A percentile compares a stretch with the other conserved stretches of the same genome.
These are phyloP conservation scores for Xenopus tropicalis DNA, from an alignment of 2,113 vertebrate species.

Conservation along the genomic window UCB_Xtro_10.0 CM004445.2:65183501-65184000, in stretches of 20 bases:
- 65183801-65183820: slow-evolving; percentile 65
- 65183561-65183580: too few species aligned
- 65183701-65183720: slow-evolving; percentile 44
- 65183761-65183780: slow-evolving; percentile 69
- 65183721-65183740: slow-evolving; percentile 79
- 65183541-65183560: too few species aligned
- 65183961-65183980: background rate
- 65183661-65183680: slow-evolving; percentile 58
- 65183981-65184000: too few species aligned
- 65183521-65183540: too few species aligned
- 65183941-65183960: background rate
- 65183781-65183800: slow-evolving; percentile 72
- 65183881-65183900: slow-evolving; percentile 53
- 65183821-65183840: slow-evolving; percentile 58
- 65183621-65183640: slow-evolving; percentile 40
- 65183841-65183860: slow-evolving; percentile 55
- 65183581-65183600: slow-evolving; percentile 6
- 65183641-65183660: slow-evolving; percentile 54
- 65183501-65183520: too few species aligned
- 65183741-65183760: slow-evolving; percentile 79
- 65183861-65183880: slow-evolving; percentile 62
- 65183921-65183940: slow-evolving; percentile 19
- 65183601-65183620: too few species aligned
- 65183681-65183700: slow-evolving; percentile 41
- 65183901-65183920: slow-evolving; percentile 47